Conservation (phyloP, 2,888 invertebrate genomes). For the Glyphotaelius pellucidus region DNA sequence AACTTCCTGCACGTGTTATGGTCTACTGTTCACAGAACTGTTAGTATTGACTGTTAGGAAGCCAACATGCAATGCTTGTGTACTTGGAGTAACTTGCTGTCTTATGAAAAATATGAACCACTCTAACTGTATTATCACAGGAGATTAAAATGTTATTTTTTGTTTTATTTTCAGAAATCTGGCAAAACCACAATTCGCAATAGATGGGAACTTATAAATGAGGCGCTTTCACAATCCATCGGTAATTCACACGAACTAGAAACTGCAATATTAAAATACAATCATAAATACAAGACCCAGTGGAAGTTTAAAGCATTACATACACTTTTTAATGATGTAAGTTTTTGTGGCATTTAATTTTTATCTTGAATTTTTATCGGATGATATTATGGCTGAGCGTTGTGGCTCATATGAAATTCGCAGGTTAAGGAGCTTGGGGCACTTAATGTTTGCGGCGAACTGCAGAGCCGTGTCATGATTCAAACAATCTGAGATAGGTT, state of each 20-base stretch:
- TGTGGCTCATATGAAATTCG: too few relatives aligned
- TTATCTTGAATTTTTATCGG: neutral
- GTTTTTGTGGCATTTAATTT: neutral
- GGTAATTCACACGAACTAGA: slow-evolving; percentile 82
- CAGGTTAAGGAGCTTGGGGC: too few relatives aligned
- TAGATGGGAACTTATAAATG: slow-evolving; percentile 86
- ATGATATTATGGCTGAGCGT: neutral
- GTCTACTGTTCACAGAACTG: too few relatives aligned
- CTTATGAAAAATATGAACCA: too few relatives aligned
- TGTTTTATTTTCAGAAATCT: slow-evolving; percentile 71
- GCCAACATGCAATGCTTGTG: too few relatives aligned
- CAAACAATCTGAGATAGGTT: too few relatives aligned
- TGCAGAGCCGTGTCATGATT: too few relatives aligned
- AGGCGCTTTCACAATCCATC: slow-evolving; percentile 81
- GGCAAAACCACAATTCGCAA: slow-evolving; percentile 79
- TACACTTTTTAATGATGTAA: slow-evolving; percentile 82
- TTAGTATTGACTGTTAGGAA: too few relatives aligned
- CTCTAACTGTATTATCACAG: neutral
- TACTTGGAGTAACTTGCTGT: too few relatives aligned
- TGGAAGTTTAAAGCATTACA: slow-evolving; percentile 85
- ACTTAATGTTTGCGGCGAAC: too few relatives aligned
- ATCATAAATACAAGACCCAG: slow-evolving; percentile 80
- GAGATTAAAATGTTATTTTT: neutral
- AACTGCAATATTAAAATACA: slow-evolving; percentile 84
- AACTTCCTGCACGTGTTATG: too few relatives aligned